Conservation (phyloP, 2,113 vertebrate species). For the Struthidea cinerea region DNA sequence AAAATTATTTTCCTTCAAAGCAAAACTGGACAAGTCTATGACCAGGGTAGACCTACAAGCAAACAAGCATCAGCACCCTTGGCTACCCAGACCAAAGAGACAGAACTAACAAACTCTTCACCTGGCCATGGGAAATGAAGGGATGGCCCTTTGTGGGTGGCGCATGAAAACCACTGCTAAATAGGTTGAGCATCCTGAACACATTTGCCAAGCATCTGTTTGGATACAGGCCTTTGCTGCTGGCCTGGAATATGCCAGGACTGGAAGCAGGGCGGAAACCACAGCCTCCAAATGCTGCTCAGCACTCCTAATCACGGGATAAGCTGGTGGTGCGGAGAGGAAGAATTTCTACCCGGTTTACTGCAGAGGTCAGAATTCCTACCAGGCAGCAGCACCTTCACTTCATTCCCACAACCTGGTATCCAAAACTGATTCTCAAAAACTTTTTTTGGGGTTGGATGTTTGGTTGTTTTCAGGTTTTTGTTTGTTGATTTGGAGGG, state of each 20-base stretch:
- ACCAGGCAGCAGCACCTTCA: background rate
- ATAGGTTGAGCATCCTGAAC: background rate
- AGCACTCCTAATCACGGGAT: background rate
- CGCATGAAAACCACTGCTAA: fast-evolving
- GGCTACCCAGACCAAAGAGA: background rate
- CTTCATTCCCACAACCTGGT: background rate
- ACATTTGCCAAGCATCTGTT: background rate
- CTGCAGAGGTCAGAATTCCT: background rate
- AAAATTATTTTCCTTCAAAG: background rate
- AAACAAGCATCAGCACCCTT: background rate
- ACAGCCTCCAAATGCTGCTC: background rate
- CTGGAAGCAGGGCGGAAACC: background rate
- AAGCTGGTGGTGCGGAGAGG: background rate
- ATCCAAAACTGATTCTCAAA: background rate
- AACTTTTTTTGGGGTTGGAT: background rate
- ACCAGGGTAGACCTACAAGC: background rate
- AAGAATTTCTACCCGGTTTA: background rate
- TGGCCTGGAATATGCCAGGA: background rate
- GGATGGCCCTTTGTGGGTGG: background rate
- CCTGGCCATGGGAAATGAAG: background rate
- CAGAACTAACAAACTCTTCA: background rate
- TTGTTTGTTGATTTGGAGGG: background rate
- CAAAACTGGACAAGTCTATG: background rate
- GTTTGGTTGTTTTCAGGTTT: background rate
- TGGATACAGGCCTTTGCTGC: background rate